Conservation (phyloP, 2,888 invertebrate genomes). For the Drosophila nr. medialis region DNA sequence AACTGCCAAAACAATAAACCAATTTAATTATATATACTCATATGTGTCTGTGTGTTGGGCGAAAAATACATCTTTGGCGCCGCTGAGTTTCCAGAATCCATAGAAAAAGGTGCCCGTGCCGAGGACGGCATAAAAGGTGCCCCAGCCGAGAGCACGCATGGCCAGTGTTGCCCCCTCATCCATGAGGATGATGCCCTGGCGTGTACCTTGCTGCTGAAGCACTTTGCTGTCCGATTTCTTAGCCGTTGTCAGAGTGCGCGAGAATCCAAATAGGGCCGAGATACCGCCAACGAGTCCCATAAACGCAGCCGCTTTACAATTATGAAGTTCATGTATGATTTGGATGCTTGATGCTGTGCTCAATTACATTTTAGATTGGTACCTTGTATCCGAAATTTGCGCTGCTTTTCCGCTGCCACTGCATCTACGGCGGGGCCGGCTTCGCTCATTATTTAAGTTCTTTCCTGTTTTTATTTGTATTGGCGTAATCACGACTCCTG, state of each 20-base stretch:
- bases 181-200: conserved; percentile 87
- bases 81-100: conserved; percentile 94
- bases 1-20: conserved; percentile 87
- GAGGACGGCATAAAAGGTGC: conserved; percentile 93
- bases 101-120: conserved; percentile 93
- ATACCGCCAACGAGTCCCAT: conserved; percentile 86
- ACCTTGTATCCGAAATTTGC: conserved; percentile 73
- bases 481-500: conserved; percentile 50
- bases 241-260: conserved; percentile 90
- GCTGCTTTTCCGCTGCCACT: conserved; percentile 64
- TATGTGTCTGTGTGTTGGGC: not conserved
- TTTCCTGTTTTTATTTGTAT: conserved; percentile 23
- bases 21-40: not conserved
- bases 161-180: conserved; percentile 93
- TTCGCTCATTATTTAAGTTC: conserved; percentile 40
- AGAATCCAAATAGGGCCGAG: conserved; percentile 93
- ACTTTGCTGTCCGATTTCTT: conserved; percentile 92
- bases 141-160: conserved; percentile 93
- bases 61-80: conserved; percentile 91
- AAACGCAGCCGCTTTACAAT: conserved; percentile 80
- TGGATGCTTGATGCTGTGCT: not conserved
- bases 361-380: not conserved
- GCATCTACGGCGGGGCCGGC: conserved; percentile 48
- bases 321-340: not conserved
- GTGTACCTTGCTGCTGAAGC: conserved; percentile 89